Evolutionary conservation across 2,888 invertebrate species (phyloP).

Genomic region (Opisthograptis luteolata): DNA sequence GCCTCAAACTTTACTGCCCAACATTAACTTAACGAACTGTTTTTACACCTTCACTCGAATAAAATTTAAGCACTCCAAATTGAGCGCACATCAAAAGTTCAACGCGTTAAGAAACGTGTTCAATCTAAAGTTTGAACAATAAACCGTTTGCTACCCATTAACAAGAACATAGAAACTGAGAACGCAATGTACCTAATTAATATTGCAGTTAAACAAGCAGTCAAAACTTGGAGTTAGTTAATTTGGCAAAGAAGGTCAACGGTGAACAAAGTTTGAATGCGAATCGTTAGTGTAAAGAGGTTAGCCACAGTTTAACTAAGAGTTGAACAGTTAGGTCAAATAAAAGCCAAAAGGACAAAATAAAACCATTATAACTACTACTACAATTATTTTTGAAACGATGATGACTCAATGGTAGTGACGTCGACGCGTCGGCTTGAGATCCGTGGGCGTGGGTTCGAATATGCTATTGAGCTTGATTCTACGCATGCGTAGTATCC

Average conservation of each 20-base stretch:
- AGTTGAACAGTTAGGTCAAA: too few species aligned
- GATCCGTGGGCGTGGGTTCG: too few species aligned
- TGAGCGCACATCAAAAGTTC: slow-evolving; percentile 9
- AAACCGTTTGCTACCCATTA: slow-evolving; percentile 18
- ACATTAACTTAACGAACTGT: not conserved
- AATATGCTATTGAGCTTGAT: too few species aligned
- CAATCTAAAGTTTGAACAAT: slow-evolving; percentile 23
- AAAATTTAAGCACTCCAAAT: slow-evolving; percentile 11
- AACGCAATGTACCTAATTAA: slow-evolving; percentile 17
- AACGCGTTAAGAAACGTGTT: slow-evolving; percentile 4
- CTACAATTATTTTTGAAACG: too few species aligned
- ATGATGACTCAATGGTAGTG: too few species aligned
- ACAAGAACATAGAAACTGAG: slow-evolving; percentile 11
- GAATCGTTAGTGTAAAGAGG: too few species aligned
- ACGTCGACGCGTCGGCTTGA: too few species aligned
- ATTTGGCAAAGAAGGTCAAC: slow-evolving; percentile 13
- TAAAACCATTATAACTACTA: too few species aligned
- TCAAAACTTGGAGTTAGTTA: slow-evolving; percentile 14
- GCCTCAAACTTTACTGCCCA: not conserved
- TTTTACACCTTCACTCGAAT: slow-evolving; percentile 10
- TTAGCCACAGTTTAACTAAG: too few species aligned
- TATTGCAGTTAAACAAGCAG: slow-evolving; percentile 24
- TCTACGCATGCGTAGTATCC: too few species aligned
- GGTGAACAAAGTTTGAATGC: not conserved
- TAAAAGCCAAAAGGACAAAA: too few species aligned